Evolutionary conservation across 2,888 invertebrate genomes (phyloP).

Genomic region (Gymnoscelis rufifasciata): DNA sequence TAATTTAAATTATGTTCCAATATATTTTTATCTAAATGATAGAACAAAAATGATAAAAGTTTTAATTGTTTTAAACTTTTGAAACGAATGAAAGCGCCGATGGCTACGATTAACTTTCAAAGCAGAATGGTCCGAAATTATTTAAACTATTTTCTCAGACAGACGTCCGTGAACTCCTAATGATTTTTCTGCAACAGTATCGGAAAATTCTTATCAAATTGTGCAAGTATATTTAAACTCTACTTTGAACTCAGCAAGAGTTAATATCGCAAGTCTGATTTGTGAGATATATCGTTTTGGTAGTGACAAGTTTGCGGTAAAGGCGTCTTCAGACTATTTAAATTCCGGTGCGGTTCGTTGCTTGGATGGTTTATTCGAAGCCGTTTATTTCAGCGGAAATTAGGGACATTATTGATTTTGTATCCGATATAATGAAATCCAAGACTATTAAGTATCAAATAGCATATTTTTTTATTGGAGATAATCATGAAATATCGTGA

Average conservation of each 20-base stretch:
- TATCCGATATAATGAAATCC: background rate
- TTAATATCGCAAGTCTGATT: slow-evolving; percentile 30
- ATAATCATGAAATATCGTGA: too few species aligned
- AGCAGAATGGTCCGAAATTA: slow-evolving; percentile 30
- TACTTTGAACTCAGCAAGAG: slow-evolving; percentile 18
- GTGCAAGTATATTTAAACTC: slow-evolving; percentile 24
- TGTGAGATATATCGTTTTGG: slow-evolving; percentile 39
- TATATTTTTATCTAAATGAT: too few species aligned
- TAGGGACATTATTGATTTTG: slow-evolving; percentile 59
- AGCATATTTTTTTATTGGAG: too few species aligned
- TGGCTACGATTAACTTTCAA: background rate
- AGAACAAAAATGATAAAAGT: background rate
- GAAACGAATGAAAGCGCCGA: background rate
- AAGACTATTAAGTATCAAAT: background rate
- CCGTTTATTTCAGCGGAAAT: slow-evolving; percentile 76
- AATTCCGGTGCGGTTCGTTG: slow-evolving; percentile 79
- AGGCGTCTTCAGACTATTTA: slow-evolving; percentile 75
- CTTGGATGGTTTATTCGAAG: slow-evolving; percentile 75
- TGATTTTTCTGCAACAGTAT: slow-evolving; percentile 42
- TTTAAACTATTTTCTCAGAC: slow-evolving; percentile 36
- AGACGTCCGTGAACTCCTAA: slow-evolving; percentile 42
- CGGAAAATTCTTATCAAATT: slow-evolving; percentile 30
- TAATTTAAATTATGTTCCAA: background rate
- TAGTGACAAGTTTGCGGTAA: slow-evolving; percentile 47
- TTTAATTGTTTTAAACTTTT: background rate